These are phyloP conservation scores for Illadopsis cleaveri DNA, from an alignment of 2,113 vertebrate species.

Conservation along the genomic window DNA sequence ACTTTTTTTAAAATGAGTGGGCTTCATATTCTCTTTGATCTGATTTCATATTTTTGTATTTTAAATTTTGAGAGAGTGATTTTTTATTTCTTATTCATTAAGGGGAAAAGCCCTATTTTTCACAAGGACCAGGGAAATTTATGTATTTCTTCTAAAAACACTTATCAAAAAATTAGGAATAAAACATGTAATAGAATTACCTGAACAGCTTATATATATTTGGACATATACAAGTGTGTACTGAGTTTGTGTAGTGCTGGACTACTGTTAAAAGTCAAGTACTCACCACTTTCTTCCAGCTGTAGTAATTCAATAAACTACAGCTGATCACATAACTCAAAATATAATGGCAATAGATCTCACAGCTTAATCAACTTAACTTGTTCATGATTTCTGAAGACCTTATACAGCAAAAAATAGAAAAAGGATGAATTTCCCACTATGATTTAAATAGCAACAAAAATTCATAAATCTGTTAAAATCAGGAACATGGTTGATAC, in stretches of 20 bases:
- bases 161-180: neutral
- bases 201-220: neutral
- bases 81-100: neutral
- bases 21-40: neutral
- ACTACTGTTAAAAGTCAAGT: neutral
- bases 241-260: neutral
- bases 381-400: neutral
- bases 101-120: neutral
- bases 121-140: neutral
- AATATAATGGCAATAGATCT: neutral
- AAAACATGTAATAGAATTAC: neutral
- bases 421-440: neutral
- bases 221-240: neutral
- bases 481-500: neutral
- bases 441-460: neutral
- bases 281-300: neutral
- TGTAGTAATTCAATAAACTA: neutral
- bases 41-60: neutral
- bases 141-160: neutral
- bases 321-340: neutral
- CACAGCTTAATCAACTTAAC: neutral
- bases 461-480: neutral
- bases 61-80: neutral
- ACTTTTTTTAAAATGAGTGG: neutral
- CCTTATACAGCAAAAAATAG: neutral